phyloP scores from a whole-genome alignment of 2,113 vertebrate species.

The Pluvianellus socialis region DNA sequence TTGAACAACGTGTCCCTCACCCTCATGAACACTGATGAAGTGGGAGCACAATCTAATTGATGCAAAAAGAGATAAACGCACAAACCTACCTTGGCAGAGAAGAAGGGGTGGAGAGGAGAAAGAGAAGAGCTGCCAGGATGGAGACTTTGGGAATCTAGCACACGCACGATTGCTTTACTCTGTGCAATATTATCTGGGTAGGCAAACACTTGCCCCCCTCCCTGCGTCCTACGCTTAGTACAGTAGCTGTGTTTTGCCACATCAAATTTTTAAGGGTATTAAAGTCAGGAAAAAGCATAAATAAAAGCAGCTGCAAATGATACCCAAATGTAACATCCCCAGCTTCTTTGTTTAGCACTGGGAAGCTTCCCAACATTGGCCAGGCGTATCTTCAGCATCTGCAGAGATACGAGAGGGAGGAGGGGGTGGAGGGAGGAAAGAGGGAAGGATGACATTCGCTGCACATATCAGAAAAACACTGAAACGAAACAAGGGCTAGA shows the following conservation, averaged over 20 bases:
- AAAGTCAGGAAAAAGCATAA: not conserved
- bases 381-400: not conserved
- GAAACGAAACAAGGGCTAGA: not conserved
- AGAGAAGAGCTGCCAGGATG: not conserved
- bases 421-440: not conserved
- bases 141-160: not conserved
- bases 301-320: constrained; percentile 21
- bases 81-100: not conserved
- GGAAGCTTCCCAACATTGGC: not conserved
- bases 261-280: not conserved
- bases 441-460: not conserved
- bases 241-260: not conserved
- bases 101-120: not conserved
- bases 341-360: not conserved
- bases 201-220: not conserved
- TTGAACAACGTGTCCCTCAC: not conserved
- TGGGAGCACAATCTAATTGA: not conserved
- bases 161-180: not conserved
- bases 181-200: not conserved
- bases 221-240: not conserved
- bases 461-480: not conserved
- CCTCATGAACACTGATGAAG: not conserved
- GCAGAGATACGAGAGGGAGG: not conserved
- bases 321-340: not conserved
- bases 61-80: not conserved